Conservation (phyloP, 2,797 vertebrate genomes). For the Nothura maculosa region DNA sequence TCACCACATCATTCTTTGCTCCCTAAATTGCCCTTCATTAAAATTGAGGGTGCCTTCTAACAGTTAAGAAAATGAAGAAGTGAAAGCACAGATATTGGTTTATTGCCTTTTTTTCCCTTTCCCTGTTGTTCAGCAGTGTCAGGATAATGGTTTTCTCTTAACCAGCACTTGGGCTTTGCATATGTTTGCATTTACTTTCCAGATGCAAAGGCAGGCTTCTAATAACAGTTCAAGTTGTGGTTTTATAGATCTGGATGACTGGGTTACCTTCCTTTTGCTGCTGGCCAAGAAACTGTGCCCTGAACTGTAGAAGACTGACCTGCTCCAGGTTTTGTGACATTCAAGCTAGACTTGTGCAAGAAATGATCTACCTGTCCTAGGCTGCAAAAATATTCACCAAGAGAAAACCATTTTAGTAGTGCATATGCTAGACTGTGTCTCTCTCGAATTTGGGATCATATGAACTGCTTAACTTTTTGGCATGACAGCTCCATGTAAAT, state of each 20-base stretch:
- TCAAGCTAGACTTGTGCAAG: not conserved
- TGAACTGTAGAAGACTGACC: fast-evolving
- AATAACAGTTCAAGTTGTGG: slow-evolving; percentile 39
- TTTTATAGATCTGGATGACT: slow-evolving; percentile 38
- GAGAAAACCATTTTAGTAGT: not conserved
- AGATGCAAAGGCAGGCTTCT: slow-evolving; percentile 41
- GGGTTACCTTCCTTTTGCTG: slow-evolving; percentile 12
- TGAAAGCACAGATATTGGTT: not conserved
- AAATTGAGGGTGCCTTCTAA: not conserved
- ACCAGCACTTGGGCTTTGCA: not conserved
- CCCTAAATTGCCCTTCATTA: slow-evolving; percentile 3
- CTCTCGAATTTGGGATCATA: not conserved
- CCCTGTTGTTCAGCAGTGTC: not conserved
- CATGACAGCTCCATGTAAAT: not conserved
- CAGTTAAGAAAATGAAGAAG: not conserved
- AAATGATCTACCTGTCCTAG: not conserved
- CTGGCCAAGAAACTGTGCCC: not conserved
- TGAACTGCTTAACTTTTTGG: not conserved
- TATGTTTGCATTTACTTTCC: slow-evolving; percentile 65
- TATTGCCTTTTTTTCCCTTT: slow-evolving; percentile 37
- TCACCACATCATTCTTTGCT: slow-evolving; percentile 12
- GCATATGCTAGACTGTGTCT: fast-evolving
- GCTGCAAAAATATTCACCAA: not conserved
- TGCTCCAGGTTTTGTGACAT: not conserved
- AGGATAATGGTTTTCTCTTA: slow-evolving; percentile 38